Evolutionary conservation across 2,888 invertebrate genomes (phyloP).

Genomic region (Drosophila pegasa): DNA sequence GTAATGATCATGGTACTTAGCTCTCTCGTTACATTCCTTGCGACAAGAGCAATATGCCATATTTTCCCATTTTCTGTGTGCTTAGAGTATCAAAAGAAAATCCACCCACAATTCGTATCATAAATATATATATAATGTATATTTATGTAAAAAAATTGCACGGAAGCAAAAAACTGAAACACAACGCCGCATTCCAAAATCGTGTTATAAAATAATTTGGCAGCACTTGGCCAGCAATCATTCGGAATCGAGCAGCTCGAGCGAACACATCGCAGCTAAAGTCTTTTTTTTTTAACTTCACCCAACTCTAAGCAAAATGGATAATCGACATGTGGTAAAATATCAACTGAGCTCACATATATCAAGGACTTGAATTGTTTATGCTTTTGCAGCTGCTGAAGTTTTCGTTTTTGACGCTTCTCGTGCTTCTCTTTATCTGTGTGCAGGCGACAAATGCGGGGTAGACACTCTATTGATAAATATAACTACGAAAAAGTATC

Average conservation of each 20-base stretch:
- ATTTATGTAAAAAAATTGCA: conserved; percentile 46
- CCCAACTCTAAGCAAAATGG: conserved; percentile 54
- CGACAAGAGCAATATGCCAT: background rate
- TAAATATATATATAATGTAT: conserved; percentile 19
- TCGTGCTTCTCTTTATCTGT: conserved; percentile 67
- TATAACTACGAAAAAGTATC: background rate
- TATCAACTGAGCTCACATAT: background rate
- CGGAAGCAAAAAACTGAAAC: conserved; percentile 65
- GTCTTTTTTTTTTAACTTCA: conserved; percentile 25
- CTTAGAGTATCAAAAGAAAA: conserved; percentile 27
- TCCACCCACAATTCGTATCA: conserved; percentile 48
- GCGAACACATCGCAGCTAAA: conserved; percentile 56
- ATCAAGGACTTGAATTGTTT: background rate
- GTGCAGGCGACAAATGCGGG: conserved; percentile 74
- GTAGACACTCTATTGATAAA: conserved; percentile 44
- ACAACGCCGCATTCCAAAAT: conserved; percentile 49
- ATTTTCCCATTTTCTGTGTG: background rate
- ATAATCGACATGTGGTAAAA: conserved; percentile 70
- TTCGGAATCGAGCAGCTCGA: conserved; percentile 54
- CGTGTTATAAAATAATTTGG: conserved; percentile 75
- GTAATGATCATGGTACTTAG: no score
- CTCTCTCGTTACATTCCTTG: background rate
- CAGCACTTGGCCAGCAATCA: conserved; percentile 65
- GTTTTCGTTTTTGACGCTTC: conserved; percentile 67
- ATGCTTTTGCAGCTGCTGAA: conserved; percentile 63